Base-by-base conservation (phyloP, 2,888 invertebrate genomes). In the Torymus tubicola region DNA sequence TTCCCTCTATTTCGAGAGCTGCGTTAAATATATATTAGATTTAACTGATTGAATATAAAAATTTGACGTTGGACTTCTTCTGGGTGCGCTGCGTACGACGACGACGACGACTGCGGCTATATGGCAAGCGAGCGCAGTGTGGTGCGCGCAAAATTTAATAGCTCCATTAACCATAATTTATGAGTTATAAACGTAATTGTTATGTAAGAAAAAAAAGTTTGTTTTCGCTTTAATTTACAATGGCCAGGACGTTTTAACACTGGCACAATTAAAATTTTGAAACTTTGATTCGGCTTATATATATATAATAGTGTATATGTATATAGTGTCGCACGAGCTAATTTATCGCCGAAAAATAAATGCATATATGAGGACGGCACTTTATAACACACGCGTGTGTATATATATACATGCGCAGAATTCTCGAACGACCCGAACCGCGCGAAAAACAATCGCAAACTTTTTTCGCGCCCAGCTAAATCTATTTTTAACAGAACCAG, bases 181-280 rank as follows among this genome's bases (percentile, higher is more conserved):
- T 64, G 79, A 50, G 73, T 63, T 69, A 79, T 74, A 79, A 78
- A 74, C 57, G 12, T 80, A 64, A 75, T 74, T 70, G n/a, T 70
- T 68, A 42, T 12, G 13, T 57, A n/a, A 21, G 50, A 64, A 57
- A 67, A 67, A 65, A 57, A 64, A 65, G 72, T 67, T 60, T 53
- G 57, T 67, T 58, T 78, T 60, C 31, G 21, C 31, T 74, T 74
- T 58, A 42, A 18, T 60, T 12, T 31, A 55, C 42, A 42, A 42
- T 42, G 42, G 42, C 42, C 42, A 42, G 5, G 42, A 42, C 42
- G 42, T 42, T 64, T 42, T 12, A 31, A 64, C 8, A 42, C 64
- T 64, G 64, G 5, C 14, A 64, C 42, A 64, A 10, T 50, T 42
- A 42, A 61, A 21, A 21, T 64, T 21, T 42, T 42, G 42, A 42